phyloP scores from a whole-genome alignment of 2,888 invertebrate genomes.

The Linnaemya vulpina region DNA sequence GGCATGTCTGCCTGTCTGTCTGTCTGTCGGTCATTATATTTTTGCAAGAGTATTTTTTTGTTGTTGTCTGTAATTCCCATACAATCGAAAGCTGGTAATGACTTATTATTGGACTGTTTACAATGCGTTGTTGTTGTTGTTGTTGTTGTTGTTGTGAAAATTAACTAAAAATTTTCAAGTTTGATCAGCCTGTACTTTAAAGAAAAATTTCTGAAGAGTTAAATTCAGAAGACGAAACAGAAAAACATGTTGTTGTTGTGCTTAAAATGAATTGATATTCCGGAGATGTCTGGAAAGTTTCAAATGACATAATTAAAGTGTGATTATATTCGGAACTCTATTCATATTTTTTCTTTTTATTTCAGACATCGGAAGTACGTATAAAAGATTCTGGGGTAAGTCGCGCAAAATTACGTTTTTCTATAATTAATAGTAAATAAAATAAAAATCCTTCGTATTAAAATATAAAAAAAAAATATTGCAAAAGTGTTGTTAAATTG shows the following conservation, averaged over 20 bases:
- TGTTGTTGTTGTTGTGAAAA: constrained; percentile 33
- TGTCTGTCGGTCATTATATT: constrained; percentile 39
- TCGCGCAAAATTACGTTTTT: too few relatives aligned
- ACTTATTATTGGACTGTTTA: constrained; percentile 60
- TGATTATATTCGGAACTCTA: too few relatives aligned
- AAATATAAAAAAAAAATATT: too few relatives aligned
- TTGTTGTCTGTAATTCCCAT: constrained; percentile 16
- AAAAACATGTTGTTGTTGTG: not conserved
- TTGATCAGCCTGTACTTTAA: not conserved
- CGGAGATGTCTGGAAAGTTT: too few relatives aligned
- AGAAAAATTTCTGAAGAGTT: not conserved
- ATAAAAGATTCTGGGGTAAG: too few relatives aligned
- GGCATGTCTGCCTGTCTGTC: constrained; percentile 35
- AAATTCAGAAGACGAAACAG: not conserved
- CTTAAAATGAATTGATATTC: not conserved
- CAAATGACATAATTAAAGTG: too few relatives aligned
- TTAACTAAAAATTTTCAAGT: constrained; percentile 32
- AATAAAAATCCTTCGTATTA: too few relatives aligned
- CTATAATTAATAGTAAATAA: too few relatives aligned
- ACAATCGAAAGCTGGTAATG: constrained; percentile 69
- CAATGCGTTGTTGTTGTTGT: constrained; percentile 35
- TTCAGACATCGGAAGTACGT: too few relatives aligned
- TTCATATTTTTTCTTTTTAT: too few relatives aligned
- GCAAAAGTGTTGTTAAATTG: too few relatives aligned
- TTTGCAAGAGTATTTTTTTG: constrained; percentile 4